Evolutionary conservation across 1,140 invertebrate species (phyloP).

Genomic region (Episyrphus balteatus): DNA sequence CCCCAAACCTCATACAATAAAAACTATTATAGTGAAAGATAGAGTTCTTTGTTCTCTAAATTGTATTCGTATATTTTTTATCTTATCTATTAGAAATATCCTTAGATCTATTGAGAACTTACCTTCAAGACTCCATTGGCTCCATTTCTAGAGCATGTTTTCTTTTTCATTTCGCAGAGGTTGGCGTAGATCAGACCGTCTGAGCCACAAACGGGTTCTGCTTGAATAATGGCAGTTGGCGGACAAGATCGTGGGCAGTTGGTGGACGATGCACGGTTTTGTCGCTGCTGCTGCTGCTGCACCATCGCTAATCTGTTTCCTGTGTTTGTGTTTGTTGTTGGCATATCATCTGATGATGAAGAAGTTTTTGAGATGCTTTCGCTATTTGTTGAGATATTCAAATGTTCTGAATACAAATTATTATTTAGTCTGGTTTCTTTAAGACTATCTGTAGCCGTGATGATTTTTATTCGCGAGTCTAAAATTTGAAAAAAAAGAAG

Average conservation of each 20-base stretch:
- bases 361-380: too few species aligned
- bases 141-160: slow-evolving; percentile 78
- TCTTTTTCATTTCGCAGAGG: slow-evolving; percentile 82
- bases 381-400: too few species aligned
- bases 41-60: too few species aligned
- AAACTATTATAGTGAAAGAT: too few species aligned
- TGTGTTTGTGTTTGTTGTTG: not conserved
- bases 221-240: slow-evolving; percentile 45
- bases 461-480: too few species aligned
- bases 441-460: too few species aligned
- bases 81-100: too few species aligned
- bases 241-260: slow-evolving; percentile 69
- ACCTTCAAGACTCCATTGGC: slow-evolving; percentile 19
- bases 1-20: too few species aligned
- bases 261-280: slow-evolving; percentile 29
- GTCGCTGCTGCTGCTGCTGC: slow-evolving; percentile 19
- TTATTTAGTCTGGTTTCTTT: too few species aligned
- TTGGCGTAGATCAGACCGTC: slow-evolving; percentile 81
- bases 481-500: too few species aligned
- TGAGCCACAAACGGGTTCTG: slow-evolving; percentile 76
- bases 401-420: too few species aligned
- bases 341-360: not conserved
- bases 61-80: not conserved
- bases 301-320: slow-evolving; percentile 9
- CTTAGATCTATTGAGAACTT: not conserved